These are phyloP conservation scores for Patella ulyssiponensis DNA, from an alignment of 2,888 invertebrate species.

Conservation along the genomic window DNA sequence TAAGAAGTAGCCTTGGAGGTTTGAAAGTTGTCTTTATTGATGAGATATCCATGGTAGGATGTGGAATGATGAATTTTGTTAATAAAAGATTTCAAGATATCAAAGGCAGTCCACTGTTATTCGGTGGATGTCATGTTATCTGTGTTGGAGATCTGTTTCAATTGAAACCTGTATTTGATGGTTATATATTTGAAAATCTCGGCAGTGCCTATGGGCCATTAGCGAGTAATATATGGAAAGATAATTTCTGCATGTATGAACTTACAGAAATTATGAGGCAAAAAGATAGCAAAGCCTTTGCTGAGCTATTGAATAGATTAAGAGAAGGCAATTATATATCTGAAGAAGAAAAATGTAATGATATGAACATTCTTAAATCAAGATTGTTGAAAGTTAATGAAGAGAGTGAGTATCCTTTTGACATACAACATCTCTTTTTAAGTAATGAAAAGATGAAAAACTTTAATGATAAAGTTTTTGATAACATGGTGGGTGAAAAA, in stretches of 20 bases:
- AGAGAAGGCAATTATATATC: no score
- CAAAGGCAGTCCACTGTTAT: slow-evolving; percentile 30
- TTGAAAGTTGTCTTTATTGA: slow-evolving; percentile 37
- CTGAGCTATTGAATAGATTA: no score
- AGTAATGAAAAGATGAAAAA: neutral
- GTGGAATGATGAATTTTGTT: slow-evolving; percentile 29
- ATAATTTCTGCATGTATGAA: no score
- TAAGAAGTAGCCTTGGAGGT: slow-evolving; percentile 13
- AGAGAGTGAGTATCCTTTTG: no score
- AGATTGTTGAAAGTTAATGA: no score
- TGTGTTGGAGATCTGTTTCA: slow-evolving; percentile 16
- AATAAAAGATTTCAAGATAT: slow-evolving; percentile 33
- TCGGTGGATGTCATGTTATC: slow-evolving; percentile 12
- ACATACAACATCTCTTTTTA: neutral
- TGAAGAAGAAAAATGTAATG: no score
- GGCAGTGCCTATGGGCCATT: no score
- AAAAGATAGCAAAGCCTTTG: no score
- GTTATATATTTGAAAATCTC: slow-evolving; percentile 19
- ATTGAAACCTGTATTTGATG: slow-evolving; percentile 31
- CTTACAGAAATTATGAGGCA: no score
- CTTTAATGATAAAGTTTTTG: neutral
- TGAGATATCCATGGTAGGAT: slow-evolving; percentile 44
- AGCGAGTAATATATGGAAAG: no score
- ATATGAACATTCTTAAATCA: no score
- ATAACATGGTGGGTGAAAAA: neutral